Evolutionary conservation across 2,113 vertebrate genomes (phyloP), one percentile per base, ranked within the genome.

Genomic region (Thamnophis sirtalis): DNA sequence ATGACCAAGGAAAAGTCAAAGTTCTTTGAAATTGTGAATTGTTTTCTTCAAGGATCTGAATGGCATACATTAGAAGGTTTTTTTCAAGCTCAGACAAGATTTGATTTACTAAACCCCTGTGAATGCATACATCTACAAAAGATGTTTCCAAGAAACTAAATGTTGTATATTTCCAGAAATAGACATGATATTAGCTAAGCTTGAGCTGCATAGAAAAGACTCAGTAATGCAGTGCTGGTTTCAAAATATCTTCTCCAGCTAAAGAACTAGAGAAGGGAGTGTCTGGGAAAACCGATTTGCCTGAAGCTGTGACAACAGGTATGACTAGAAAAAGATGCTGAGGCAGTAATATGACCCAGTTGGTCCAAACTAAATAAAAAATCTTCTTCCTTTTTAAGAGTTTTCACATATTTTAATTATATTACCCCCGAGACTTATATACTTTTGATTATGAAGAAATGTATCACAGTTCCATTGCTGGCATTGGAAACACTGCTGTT

Each of bases 251-350:
- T 93, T 56, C 91, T 94, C 80, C 85, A 93, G 92, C 43, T 90
- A 96, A 93, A 80, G 94, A 92, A 92, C 55, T 53, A 3, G 73
- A 58, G 73, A 58, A 92, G 96, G 96, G 96, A 95, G 96, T 97
- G 97, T 84, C 96, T 96, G 97, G 95, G 94, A 96, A 97, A 94
- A 94, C 73, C 89, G 43, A 92, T 88, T 95, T 89, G 91, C 95
- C 88, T 90, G 87, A 93, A 95, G 90, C 96, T 93, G 60, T 87
- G 58, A 84, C 94, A 97, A 96, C 97, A 97, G 96, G 97, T 96
- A 94, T 93, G 94, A 93, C 92, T 88, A 95, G 97, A 96, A 96
- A 97, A 97, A 96, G 96, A 96, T 86, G 96, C 94, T 90, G 84
- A 96, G 94, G 96, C 94, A 95, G 97, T 96, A 96, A 93, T 96